These are phyloP conservation scores for Dynastes hyllus DNA, from an alignment of 2,888 invertebrate species.

Conservation along the genomic window DNA sequence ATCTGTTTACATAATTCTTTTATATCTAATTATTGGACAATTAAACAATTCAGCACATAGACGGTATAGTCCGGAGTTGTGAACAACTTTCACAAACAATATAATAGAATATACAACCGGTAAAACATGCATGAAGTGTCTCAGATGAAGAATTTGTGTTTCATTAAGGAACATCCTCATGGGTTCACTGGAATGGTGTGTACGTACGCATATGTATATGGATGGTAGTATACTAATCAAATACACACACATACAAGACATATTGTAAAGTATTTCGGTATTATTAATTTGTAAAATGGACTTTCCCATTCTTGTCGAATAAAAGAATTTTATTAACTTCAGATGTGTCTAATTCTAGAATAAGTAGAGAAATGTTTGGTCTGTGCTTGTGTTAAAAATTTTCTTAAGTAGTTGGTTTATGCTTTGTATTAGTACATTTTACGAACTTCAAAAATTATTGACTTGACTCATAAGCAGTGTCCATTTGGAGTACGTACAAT, in stretches of 20 bases:
- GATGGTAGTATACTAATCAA: slow-evolving; percentile 20
- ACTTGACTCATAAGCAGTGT: too few relatives aligned
- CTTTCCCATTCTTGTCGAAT: neutral
- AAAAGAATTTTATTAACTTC: neutral
- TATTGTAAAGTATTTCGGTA: slow-evolving; percentile 16
- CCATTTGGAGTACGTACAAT: too few relatives aligned
- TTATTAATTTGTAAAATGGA: slow-evolving; percentile 1
- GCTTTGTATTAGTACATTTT: too few relatives aligned
- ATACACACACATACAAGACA: neutral
- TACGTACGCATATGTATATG: slow-evolving; percentile 2
- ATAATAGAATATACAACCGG: slow-evolving; percentile 34
- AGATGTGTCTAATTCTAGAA: neutral
- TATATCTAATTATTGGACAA: too few relatives aligned
- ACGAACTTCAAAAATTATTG: too few relatives aligned
- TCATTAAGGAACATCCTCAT: slow-evolving; percentile 15
- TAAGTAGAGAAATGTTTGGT: too few relatives aligned
- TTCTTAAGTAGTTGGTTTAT: too few relatives aligned
- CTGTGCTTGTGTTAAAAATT: too few relatives aligned
- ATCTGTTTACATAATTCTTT: too few relatives aligned
- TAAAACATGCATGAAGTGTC: slow-evolving; percentile 26
- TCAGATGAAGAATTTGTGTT: too few relatives aligned
- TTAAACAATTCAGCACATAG: too few relatives aligned
- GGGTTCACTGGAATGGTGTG: slow-evolving; percentile 15
- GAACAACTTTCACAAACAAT: slow-evolving; percentile 29
- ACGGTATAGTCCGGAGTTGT: too few relatives aligned